These are phyloP conservation scores for Oligia strigilis DNA, from an alignment of 2,888 invertebrate genomes.

Conservation along the genomic window DNA sequence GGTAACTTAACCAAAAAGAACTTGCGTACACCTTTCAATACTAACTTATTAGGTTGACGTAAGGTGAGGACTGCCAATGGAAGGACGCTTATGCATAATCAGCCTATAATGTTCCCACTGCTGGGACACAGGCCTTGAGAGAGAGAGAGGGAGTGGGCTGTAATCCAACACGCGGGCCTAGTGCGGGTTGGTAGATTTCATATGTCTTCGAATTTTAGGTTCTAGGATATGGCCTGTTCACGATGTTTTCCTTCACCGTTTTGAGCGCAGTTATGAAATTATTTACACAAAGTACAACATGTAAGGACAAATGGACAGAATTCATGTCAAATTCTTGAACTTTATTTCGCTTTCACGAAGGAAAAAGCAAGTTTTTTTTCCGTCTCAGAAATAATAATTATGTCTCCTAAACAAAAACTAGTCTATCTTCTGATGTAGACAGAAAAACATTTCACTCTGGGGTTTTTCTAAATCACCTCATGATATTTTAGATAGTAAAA, in stretches of 20 bases:
- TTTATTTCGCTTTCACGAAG: background rate
- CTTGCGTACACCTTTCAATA: background rate
- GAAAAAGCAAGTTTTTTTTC: background rate
- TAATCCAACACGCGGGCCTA: background rate
- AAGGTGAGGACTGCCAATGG: background rate
- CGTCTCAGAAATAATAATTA: too few relatives aligned
- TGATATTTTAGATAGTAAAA: background rate
- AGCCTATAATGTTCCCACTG: too few relatives aligned
- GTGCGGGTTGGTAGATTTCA: too few relatives aligned
- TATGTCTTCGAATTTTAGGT: too few relatives aligned
- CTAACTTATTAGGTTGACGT: background rate
- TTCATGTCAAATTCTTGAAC: background rate
- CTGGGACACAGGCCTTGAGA: background rate
- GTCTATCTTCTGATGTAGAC: background rate
- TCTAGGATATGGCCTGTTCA: too few relatives aligned
- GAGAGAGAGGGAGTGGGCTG: background rate
- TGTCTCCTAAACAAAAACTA: background rate
- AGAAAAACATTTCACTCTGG: background rate
- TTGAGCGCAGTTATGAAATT: too few relatives aligned
- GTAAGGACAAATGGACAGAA: background rate
- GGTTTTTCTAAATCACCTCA: background rate
- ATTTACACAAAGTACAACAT: too few relatives aligned
- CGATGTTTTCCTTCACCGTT: too few relatives aligned
- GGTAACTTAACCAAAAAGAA: background rate
- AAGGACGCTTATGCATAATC: background rate